Evolutionary conservation across 92 coral and sea anemone genomes (phyloP).

Genomic region (Epizoanthus illoricatus): DNA sequence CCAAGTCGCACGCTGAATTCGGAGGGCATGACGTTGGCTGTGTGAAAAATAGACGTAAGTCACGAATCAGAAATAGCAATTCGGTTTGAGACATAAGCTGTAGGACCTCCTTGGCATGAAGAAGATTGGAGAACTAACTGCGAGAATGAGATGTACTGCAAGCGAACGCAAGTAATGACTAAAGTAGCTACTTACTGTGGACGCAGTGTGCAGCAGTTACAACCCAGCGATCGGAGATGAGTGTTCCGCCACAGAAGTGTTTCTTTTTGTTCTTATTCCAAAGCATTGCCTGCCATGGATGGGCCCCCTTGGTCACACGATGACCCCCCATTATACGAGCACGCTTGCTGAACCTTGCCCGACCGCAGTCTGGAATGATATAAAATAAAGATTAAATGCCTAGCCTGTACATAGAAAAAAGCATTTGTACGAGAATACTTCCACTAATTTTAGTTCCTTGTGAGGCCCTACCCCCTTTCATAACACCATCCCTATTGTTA

Average conservation of each 20-base stretch:
- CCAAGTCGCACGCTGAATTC: slow-evolving; percentile 75
- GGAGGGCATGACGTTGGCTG: slow-evolving; percentile 30
- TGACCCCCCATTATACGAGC: slow-evolving; percentile 58
- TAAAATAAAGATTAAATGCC: background rate
- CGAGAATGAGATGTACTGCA: no score
- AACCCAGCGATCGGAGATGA: slow-evolving; percentile 76
- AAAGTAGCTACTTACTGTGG: slow-evolving; percentile 40
- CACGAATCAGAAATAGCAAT: no score
- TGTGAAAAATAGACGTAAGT: background rate
- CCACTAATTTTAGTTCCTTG: no score
- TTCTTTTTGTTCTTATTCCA: slow-evolving; percentile 56
- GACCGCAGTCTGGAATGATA: background rate
- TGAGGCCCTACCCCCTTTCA: no score
- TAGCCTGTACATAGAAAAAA: background rate
- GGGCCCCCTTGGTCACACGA: slow-evolving; percentile 76
- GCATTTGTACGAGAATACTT: background rate
- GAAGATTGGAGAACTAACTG: no score
- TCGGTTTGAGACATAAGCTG: no score
- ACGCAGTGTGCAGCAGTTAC: slow-evolving; percentile 97
- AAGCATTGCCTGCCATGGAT: slow-evolving; percentile 90
- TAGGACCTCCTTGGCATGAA: no score
- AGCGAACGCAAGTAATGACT: no score
- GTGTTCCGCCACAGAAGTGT: slow-evolving; percentile 91
- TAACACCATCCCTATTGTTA: no score
- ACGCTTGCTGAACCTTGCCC: slow-evolving; percentile 21